Base-by-base conservation (phyloP, 2,113 vertebrate species). In the Neolamprologus variostigma region DNA sequence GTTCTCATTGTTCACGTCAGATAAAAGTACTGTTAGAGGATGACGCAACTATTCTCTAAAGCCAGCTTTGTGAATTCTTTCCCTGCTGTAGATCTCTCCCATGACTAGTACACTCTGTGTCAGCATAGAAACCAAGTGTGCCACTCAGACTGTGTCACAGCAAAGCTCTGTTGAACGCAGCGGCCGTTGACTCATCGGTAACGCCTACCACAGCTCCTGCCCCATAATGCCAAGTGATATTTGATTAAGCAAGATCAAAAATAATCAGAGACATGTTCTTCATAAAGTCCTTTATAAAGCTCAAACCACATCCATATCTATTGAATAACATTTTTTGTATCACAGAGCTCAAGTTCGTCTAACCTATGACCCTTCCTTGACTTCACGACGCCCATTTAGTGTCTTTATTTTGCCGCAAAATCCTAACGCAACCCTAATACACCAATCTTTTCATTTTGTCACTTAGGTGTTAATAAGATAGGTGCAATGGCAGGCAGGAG, bases 11-110 rank as follows among this genome's bases (percentile, higher is more conserved):
- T 86, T 81, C 87, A 50, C 79, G 16, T 82, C 37, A 61, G 63
- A 68, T 73, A 53, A 40, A 83, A 81, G 53, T 6, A 5, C 83
- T 85, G 51, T 47, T 79, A 26, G n/a, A 73, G 78, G 89, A 57
- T 86, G 90, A 90, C 14, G 45, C 40, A 68, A 86, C 50, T 2
- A 26, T 28, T 10, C 21, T 87, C 63, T 23, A 3, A 37, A 55
- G 84, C 61, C 90, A 91, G 5, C 81, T 87, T 12, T 79, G 89
- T 79, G 83, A 90, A 91, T 93, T 93, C 89, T 83, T 90, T 84
- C 80, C 47, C 47, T 9, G 28, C 26, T 84, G 82, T 21, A 54
- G 50, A 83, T 91, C 68, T 92, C 80, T 84, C 50, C 91, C 89
- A 81, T 81, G 86, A 79, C 21, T 82, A 53, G 86, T 61, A 78